These are phyloP conservation scores for Pelmatolapia mariae DNA, from an alignment of 2,113 vertebrate species.

Conservation along the genomic window DNA sequence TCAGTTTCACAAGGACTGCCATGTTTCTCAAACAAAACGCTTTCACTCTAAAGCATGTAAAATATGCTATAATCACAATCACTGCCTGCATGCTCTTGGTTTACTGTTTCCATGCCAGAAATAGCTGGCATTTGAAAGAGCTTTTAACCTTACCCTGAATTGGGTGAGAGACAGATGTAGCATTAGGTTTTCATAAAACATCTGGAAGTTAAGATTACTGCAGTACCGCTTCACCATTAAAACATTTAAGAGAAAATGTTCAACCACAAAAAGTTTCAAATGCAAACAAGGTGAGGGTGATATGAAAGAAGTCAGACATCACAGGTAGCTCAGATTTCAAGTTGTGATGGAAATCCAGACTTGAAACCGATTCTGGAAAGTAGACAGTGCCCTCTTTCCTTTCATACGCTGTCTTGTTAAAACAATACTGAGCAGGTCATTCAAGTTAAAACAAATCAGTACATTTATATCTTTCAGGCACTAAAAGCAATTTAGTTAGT, in stretches of 20 bases:
- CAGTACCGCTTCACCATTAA: neutral
- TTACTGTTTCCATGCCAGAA: neutral
- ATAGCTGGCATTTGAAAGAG: neutral
- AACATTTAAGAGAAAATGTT: neutral
- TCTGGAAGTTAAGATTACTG: neutral
- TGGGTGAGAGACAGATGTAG: neutral
- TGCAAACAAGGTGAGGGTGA: neutral
- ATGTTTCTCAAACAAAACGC: neutral
- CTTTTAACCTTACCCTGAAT: neutral
- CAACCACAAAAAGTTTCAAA: neutral
- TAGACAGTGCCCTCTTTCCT: neutral
- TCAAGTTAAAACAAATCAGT: constrained; percentile 36
- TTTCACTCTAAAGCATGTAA: neutral
- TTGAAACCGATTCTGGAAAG: neutral
- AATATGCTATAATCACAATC: neutral
- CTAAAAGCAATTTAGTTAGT: neutral
- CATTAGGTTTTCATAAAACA: neutral
- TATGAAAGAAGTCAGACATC: neutral
- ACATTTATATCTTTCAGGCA: neutral
- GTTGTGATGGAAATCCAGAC: neutral
- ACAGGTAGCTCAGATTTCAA: constrained; percentile 7
- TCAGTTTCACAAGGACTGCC: neutral
- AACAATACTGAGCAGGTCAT: constrained; percentile 55
- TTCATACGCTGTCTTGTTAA: neutral
- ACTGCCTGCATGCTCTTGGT: neutral